Percentiles rank a stretch among this genome's conserved stretches.
These are phyloP conservation scores for Pelecanoides urinatrix DNA, from an alignment of 2,113 vertebrate genomes.

Conservation along the genomic window DNA sequence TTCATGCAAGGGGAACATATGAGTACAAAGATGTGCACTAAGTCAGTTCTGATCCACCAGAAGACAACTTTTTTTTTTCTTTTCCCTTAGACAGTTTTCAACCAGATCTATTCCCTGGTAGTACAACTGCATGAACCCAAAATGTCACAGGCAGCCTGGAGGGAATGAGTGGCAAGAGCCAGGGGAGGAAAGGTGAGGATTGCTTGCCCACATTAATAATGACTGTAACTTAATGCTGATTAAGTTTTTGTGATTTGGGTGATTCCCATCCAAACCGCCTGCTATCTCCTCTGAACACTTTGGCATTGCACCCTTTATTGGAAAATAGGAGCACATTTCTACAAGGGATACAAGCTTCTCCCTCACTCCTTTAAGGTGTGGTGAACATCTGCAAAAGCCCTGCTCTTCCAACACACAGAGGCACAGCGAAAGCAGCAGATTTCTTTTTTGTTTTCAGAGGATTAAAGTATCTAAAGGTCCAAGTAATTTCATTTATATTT, in stretches of 20 bases:
- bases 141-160: background rate
- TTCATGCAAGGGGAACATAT: background rate
- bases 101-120: background rate
- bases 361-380: background rate
- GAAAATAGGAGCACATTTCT: background rate
- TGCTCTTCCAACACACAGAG: background rate
- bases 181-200: background rate
- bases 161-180: background rate
- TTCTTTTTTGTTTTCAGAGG: background rate
- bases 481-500: background rate
- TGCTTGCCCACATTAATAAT: background rate
- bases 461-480: background rate
- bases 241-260: background rate
- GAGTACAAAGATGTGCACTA: background rate
- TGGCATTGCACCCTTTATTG: background rate
- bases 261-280: background rate
- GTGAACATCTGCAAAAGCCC: background rate
- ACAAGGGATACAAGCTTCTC: background rate
- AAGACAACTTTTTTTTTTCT: background rate
- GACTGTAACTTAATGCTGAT: background rate
- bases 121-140: background rate
- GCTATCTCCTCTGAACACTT: background rate
- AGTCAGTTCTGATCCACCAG: background rate
- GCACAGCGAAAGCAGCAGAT: background rate
- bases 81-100: background rate